A percentile compares a stretch with the other conserved stretches of the same genome.
These are phyloP conservation scores for Oryzias javanicus DNA, from an alignment of 2,113 vertebrate species.

Conservation along the genomic window DNA sequence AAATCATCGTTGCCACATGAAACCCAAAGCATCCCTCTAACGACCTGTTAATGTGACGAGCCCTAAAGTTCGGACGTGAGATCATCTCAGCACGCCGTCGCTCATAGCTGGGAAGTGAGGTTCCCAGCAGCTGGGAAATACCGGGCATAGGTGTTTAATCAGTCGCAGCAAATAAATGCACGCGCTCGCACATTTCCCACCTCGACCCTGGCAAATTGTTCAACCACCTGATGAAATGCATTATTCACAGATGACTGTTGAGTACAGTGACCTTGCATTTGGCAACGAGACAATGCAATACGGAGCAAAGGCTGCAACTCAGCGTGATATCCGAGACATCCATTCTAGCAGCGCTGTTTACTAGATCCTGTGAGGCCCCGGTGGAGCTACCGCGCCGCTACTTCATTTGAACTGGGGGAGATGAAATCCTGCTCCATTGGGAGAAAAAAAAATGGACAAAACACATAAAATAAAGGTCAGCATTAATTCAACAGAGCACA, in stretches of 20 bases:
- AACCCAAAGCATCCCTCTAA: slow-evolving; percentile 33
- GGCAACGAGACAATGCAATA: slow-evolving; percentile 47
- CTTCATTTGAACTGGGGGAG: slow-evolving; percentile 51
- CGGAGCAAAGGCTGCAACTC: slow-evolving; percentile 42
- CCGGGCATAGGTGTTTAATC: slow-evolving; percentile 56
- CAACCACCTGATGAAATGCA: slow-evolving; percentile 50
- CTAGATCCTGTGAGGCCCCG: slow-evolving; percentile 47
- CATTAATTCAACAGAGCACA: slow-evolving; percentile 3
- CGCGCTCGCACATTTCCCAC: slow-evolving; percentile 18
- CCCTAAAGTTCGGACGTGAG: slow-evolving; percentile 45
- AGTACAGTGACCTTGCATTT: slow-evolving; percentile 35
- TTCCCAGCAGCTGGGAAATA: slow-evolving; percentile 65
- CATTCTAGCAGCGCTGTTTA: slow-evolving; percentile 40
- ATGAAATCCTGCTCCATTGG: slow-evolving; percentile 42
- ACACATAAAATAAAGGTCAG: slow-evolving; percentile 42
- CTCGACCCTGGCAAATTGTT: slow-evolving; percentile 27
- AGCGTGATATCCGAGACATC: slow-evolving; percentile 40
- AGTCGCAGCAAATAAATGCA: slow-evolving; percentile 30
- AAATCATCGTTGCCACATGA: slow-evolving; percentile 35
- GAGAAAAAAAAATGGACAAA: slow-evolving; percentile 26
- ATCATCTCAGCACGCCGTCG: slow-evolving; percentile 44
- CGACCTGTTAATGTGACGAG: slow-evolving; percentile 56
- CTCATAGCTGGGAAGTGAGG: slow-evolving; percentile 57
- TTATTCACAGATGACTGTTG: slow-evolving; percentile 59
- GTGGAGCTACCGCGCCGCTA: slow-evolving; percentile 27